These are phyloP conservation scores for Pteronotus mesoamericanus DNA, from an alignment of 2,797 vertebrate species.

Conservation along the genomic window DNA sequence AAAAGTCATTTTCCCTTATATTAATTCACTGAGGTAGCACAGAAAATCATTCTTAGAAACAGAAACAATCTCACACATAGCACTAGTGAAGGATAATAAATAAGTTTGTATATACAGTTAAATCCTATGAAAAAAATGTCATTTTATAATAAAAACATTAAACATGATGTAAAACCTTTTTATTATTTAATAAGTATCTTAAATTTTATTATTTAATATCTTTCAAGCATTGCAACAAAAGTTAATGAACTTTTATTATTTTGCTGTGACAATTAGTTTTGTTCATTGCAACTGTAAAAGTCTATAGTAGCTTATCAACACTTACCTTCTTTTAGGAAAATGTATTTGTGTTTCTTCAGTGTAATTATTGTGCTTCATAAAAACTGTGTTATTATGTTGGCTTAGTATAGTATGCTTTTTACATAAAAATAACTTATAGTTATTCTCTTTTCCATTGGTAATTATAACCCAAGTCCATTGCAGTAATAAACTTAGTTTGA, in stretches of 20 bases:
- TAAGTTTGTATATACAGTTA: background rate
- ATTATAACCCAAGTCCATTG: constrained; percentile 69
- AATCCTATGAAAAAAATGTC: constrained; percentile 21
- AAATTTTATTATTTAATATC: constrained; percentile 65
- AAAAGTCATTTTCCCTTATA: constrained; percentile 29
- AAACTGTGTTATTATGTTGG: constrained; percentile 64
- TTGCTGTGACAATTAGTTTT: constrained; percentile 61
- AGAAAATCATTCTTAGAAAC: background rate
- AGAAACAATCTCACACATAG: background rate
- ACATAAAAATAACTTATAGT: constrained; percentile 72
- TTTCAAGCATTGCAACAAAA: constrained; percentile 51
- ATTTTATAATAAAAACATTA: constrained; percentile 53
- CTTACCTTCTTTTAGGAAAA: constrained; percentile 64
- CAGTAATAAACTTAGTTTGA: constrained; percentile 69
- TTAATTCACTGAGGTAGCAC: background rate
- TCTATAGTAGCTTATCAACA: constrained; percentile 64
- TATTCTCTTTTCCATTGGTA: constrained; percentile 63
- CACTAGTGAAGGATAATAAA: background rate
- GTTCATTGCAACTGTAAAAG: constrained; percentile 64
- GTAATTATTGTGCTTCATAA: constrained; percentile 69
- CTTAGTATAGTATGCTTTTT: constrained; percentile 70
- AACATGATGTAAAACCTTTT: constrained; percentile 40
- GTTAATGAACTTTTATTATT: constrained; percentile 59
- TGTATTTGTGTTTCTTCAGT: constrained; percentile 55
- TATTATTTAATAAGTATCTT: constrained; percentile 55